Evolutionary conservation across 2,888 invertebrate genomes (phyloP).

Genomic region (Kryphioiulus occultus): DNA sequence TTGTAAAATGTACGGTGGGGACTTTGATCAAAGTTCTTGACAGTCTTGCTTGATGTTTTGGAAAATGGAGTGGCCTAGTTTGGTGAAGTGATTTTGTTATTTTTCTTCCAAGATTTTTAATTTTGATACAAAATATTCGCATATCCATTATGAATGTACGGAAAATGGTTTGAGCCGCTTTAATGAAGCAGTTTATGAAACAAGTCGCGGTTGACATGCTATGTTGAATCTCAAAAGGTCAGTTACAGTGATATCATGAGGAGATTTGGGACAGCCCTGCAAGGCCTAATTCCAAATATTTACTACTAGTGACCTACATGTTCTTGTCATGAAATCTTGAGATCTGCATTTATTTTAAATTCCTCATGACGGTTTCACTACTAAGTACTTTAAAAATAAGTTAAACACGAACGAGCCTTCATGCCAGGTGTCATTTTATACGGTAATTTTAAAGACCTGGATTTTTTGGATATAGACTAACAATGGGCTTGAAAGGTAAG

Average conservation of each 20-base stretch:
- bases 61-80: background rate
- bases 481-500: constrained; percentile 14
- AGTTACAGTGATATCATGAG: background rate
- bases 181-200: background rate
- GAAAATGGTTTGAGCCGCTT: background rate
- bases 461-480: background rate
- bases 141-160: background rate
- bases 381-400: background rate
- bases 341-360: background rate
- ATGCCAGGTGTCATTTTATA: background rate
- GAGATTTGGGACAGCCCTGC: background rate
- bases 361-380: background rate
- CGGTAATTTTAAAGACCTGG: background rate
- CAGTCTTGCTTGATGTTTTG: background rate
- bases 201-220: background rate
- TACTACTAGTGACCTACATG: background rate
- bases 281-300: constrained; percentile 24
- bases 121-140: background rate
- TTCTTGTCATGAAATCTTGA: too few species aligned
- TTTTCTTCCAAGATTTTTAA: background rate
- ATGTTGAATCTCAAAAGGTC: background rate
- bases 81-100: background rate
- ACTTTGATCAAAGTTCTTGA: background rate
- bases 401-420: background rate
- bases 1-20: background rate